Evolutionary conservation across 2,113 vertebrate species (phyloP).

Genomic region (Ceratotherium simum): DNA sequence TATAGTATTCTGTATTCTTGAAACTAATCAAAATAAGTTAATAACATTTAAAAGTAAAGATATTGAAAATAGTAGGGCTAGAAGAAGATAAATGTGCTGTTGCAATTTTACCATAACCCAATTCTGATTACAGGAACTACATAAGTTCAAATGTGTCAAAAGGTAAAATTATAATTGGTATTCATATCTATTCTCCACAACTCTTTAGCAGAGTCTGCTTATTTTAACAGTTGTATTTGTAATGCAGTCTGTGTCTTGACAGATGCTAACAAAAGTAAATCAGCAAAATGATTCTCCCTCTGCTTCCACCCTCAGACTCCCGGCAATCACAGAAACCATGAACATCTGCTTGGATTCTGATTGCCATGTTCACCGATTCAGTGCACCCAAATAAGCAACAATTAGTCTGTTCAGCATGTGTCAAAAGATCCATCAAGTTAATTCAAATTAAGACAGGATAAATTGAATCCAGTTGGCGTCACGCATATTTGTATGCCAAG

Average conservation of each 20-base stretch:
- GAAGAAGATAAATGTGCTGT: neutral
- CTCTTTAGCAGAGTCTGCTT: slow-evolving; percentile 59
- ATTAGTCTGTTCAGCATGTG: slow-evolving; percentile 85
- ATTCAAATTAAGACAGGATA: slow-evolving; percentile 89
- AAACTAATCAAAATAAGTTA: neutral
- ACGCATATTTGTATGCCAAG: slow-evolving; percentile 75
- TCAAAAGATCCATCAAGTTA: slow-evolving; percentile 86
- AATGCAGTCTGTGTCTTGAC: slow-evolving; percentile 70
- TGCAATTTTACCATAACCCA: neutral
- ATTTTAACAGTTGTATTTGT: slow-evolving; percentile 67
- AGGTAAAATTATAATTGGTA: slow-evolving; percentile 51
- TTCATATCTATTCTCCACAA: neutral
- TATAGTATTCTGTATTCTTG: neutral
- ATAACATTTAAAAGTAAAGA: neutral
- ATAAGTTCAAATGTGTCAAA: neutral
- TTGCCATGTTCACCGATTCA: slow-evolving; percentile 82
- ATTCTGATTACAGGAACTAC: neutral
- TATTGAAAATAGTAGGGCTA: neutral
- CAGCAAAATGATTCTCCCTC: slow-evolving; percentile 81
- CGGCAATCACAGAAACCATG: slow-evolving; percentile 84
- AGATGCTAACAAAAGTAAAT: slow-evolving; percentile 83
- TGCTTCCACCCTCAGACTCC: slow-evolving; percentile 74
- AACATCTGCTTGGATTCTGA: slow-evolving; percentile 86
- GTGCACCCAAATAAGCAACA: slow-evolving; percentile 86
- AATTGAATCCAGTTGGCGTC: slow-evolving; percentile 85